Evolutionary conservation across 2,888 invertebrate species (phyloP).

Genomic region (Periphyllus acericola): DNA sequence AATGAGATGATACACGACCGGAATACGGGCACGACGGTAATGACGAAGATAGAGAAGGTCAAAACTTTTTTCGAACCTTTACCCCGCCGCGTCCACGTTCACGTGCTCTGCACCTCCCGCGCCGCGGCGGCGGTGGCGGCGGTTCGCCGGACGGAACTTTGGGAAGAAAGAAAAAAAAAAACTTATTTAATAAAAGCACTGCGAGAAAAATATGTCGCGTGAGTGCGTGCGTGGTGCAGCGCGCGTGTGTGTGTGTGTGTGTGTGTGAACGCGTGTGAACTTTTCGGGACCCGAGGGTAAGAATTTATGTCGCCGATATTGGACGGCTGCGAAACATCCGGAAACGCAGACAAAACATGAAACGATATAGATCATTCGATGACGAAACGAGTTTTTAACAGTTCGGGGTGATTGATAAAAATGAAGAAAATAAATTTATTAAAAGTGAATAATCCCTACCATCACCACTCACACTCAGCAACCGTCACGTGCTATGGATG

Average conservation of each 20-base stretch:
- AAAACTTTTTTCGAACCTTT: slow-evolving; percentile 49
- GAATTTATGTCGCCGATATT: slow-evolving; percentile 39
- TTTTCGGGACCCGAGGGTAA: slow-evolving; percentile 37
- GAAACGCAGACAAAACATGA: slow-evolving; percentile 31
- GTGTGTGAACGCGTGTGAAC: background rate
- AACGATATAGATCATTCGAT: slow-evolving; percentile 36
- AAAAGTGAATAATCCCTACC: background rate
- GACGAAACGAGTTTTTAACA: slow-evolving; percentile 12
- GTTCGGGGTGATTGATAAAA: background rate
- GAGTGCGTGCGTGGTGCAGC: background rate
- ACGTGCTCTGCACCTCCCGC: background rate
- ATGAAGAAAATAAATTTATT: background rate
- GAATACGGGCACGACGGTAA: slow-evolving; percentile 52
- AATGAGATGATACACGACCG: slow-evolving; percentile 61
- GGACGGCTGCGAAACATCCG: slow-evolving; percentile 30
- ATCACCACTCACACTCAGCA: background rate
- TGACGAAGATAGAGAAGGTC: slow-evolving; percentile 46
- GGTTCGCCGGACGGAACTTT: background rate
- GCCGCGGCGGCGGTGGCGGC: background rate
- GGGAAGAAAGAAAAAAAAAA: slow-evolving; percentile 17
- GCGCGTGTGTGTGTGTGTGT: background rate
- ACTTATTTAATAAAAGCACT: slow-evolving; percentile 60
- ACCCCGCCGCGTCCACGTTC: background rate
- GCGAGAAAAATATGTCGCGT: slow-evolving; percentile 54
- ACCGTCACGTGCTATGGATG: background rate